Conservation (phyloP, 2,113 vertebrate species). For the Crotalus viridis region DNA sequence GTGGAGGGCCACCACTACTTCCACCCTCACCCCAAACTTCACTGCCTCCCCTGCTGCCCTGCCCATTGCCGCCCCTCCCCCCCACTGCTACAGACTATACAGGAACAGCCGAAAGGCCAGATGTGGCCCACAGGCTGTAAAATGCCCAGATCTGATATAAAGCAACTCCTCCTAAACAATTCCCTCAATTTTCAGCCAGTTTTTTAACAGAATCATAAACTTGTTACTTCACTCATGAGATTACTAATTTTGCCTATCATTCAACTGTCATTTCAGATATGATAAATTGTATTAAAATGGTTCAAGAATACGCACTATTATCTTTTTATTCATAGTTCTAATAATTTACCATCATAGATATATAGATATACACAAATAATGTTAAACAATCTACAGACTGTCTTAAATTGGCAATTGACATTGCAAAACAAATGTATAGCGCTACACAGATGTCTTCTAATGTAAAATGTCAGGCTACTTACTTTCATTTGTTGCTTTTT, state of each 20-base stretch:
- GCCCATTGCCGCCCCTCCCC: too few species aligned
- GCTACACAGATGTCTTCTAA: neutral
- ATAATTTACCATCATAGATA: neutral
- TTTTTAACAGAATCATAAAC: too few species aligned
- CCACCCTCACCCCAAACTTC: too few species aligned
- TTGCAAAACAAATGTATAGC: neutral
- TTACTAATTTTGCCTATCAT: neutral
- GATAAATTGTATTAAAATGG: neutral
- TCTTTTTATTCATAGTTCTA: neutral
- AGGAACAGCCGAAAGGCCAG: too few species aligned
- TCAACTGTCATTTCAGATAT: neutral
- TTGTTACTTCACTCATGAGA: neutral
- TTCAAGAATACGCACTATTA: neutral
- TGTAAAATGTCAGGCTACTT: conserved; percentile 23
- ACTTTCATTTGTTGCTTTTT: conserved; percentile 95
- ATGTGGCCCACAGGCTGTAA: too few species aligned
- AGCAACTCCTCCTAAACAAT: neutral
- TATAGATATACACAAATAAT: neutral
- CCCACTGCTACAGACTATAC: too few species aligned
- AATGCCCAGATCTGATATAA: neutral
- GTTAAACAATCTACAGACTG: neutral
- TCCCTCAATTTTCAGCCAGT: neutral
- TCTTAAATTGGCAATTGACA: neutral
- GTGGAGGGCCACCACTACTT: too few species aligned
- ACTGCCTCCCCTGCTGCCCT: too few species aligned